These are phyloP conservation scores for Pithys albifrons DNA, from an alignment of 2,113 vertebrate genomes.

Conservation along the genomic window DNA sequence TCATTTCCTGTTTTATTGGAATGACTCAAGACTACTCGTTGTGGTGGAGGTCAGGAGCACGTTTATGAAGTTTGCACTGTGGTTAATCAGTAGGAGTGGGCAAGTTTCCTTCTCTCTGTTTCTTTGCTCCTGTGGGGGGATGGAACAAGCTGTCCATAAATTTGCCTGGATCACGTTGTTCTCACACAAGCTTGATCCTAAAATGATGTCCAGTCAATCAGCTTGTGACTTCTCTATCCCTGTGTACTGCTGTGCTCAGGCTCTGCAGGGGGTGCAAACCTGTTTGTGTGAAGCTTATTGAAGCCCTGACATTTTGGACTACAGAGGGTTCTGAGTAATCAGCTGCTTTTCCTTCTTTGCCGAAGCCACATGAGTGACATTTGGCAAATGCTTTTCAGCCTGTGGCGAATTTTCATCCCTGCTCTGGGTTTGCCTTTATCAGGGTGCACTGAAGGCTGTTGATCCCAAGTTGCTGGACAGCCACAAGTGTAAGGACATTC, in stretches of 20 bases:
- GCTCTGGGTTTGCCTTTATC: background rate
- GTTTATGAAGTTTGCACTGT: conserved; percentile 69
- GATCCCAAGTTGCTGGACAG: background rate
- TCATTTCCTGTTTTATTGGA: conserved; percentile 67
- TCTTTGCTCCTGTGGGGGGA: background rate
- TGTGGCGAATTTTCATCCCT: background rate
- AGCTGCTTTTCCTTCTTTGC: background rate
- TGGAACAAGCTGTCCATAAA: background rate
- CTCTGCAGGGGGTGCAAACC: background rate
- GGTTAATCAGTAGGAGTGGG: conserved; percentile 67
- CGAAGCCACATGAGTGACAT: background rate
- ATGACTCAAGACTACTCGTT: conserved; percentile 34
- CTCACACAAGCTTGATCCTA: background rate
- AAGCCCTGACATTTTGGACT: background rate
- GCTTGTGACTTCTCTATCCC: background rate
- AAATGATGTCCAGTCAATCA: background rate
- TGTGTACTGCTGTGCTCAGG: background rate
- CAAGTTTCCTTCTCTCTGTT: conserved; percentile 11
- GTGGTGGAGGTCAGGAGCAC: conserved; percentile 57
- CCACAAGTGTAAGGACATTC: background rate
- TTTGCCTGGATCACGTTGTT: background rate
- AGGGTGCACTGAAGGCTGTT: background rate
- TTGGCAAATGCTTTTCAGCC: background rate
- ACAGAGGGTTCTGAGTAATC: background rate
- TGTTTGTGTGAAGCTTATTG: background rate